Evolutionary conservation across 2,113 vertebrate genomes (phyloP), one percentile per base, ranked within the genome.

Genomic region (Poecile atricapillus): DNA sequence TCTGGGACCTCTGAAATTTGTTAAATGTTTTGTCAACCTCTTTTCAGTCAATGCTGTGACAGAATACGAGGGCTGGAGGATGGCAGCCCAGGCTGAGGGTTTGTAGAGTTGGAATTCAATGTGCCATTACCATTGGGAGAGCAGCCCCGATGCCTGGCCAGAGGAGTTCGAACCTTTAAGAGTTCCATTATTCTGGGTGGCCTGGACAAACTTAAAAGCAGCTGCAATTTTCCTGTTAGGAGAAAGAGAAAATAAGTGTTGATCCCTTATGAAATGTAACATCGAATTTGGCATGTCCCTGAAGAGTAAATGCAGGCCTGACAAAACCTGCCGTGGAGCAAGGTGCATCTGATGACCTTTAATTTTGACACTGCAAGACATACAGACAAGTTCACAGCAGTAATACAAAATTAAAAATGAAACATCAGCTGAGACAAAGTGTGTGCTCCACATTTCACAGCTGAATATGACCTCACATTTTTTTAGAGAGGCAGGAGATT

Each of bases 171-270:
- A 99, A 44, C 98, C 99, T 98, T 99, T 99, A 86, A 99, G 98
- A 69, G 99, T 99, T 95, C 99, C 99, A 94, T 99, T 99, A 97
- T 98, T 98, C 95, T 99, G 99, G 37, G 98, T 98, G 93, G 99
- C 98, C 97, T 99, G 99, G 84, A 98, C 99, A 98, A 99, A 99
- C 97, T 99, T 99, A 97, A 99, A 98, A 18, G 99, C 99, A 95
- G 99, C 99, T 93, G 99, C 99, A 97, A 99, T 98, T 98, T 99
- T 99, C 98, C 99, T 99, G 98, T 97, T 96, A 97, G 89, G 74
- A 95, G 84, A 95, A 97, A 86, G 62, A 92, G 80, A 96, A 96
- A 65, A 64, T 28, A 93, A 62, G 11, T 33, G 74, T 95, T 96
- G 87, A 83, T 52, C 24, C 52, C 56, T 62, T 50, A 68, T 3